These are phyloP conservation scores for Sander lucioperca DNA, from an alignment of 2,113 vertebrate species.

Conservation along the genomic window DNA sequence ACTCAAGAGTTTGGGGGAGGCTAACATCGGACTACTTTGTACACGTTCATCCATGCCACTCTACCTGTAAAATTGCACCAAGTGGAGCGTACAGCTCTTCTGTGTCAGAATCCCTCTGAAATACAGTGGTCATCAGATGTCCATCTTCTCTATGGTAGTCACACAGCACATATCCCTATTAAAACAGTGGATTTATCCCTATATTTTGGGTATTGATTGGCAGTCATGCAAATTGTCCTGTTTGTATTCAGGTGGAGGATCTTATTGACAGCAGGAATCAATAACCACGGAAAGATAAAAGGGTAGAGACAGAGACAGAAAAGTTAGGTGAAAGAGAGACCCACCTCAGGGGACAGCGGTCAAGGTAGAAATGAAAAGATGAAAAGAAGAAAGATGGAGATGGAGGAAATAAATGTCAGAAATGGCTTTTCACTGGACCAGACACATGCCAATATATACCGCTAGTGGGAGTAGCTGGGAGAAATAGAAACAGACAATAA, in stretches of 20 bases:
- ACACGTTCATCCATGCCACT: neutral
- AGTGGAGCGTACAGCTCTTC: slow-evolving; percentile 7
- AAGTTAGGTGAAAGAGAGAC: slow-evolving; percentile 20
- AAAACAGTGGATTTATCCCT: slow-evolving; percentile 24
- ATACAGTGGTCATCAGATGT: neutral
- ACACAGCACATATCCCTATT: slow-evolving; percentile 4
- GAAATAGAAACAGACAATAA: slow-evolving; percentile 25
- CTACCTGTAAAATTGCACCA: slow-evolving; percentile 32
- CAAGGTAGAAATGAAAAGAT: slow-evolving; percentile 16
- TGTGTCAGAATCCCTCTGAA: slow-evolving; percentile 18
- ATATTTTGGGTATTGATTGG: slow-evolving; percentile 52
- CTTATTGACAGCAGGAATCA: slow-evolving; percentile 66
- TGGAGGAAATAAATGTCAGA: slow-evolving; percentile 22
- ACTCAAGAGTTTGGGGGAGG: neutral
- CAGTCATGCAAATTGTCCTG: slow-evolving; percentile 62
- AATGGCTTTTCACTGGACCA: slow-evolving; percentile 20
- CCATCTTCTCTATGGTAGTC: neutral
- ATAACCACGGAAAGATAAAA: slow-evolving; percentile 63
- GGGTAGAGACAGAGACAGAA: slow-evolving; percentile 38
- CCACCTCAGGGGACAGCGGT: slow-evolving; percentile 25
- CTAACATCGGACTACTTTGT: slow-evolving; percentile 4
- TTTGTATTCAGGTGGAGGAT: slow-evolving; percentile 69
- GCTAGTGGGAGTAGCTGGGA: neutral
- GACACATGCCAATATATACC: slow-evolving; percentile 21
- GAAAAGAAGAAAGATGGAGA: slow-evolving; percentile 21